Conservation (phyloP, 2,888 invertebrate genomes). For the Tenthredo amoena region DNA sequence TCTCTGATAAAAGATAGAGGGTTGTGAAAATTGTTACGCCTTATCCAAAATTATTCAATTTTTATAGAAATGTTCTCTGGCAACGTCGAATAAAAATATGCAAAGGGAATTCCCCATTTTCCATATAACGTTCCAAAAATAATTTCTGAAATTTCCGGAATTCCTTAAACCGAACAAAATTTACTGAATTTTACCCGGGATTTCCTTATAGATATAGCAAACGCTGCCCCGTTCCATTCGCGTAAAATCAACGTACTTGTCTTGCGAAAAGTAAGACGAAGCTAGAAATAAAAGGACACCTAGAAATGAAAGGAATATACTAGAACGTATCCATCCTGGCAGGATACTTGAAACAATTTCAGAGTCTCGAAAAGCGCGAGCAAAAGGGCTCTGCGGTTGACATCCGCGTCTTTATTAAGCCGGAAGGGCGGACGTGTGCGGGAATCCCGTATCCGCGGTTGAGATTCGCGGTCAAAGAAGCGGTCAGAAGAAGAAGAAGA, state of each 20-base stretch:
- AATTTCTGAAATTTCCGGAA: not conserved
- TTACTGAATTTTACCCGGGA: not conserved
- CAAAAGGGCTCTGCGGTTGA: not conserved
- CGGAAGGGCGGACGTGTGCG: not conserved
- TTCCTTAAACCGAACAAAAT: not conserved
- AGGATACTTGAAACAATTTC: constrained; percentile 6
- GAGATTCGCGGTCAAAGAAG: not conserved
- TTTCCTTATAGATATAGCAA: not conserved
- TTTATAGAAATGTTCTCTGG: too few species aligned
- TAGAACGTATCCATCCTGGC: not conserved
- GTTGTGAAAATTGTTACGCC: too few species aligned
- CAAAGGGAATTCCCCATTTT: not conserved
- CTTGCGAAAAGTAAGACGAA: not conserved
- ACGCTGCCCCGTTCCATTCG: not conserved
- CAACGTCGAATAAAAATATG: too few species aligned
- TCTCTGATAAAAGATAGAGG: too few species aligned
- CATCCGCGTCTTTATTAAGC: not conserved
- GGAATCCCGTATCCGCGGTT: not conserved
- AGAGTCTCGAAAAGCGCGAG: not conserved
- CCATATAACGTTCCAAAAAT: not conserved
- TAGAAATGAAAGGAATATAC: not conserved
- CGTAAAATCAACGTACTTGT: not conserved
- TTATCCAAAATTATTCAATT: too few species aligned
- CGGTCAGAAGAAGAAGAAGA: not conserved
- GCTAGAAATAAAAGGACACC: not conserved